Evolutionary conservation across 2,113 vertebrate genomes (phyloP).

Genomic region (Malurus cyaneus): DNA sequence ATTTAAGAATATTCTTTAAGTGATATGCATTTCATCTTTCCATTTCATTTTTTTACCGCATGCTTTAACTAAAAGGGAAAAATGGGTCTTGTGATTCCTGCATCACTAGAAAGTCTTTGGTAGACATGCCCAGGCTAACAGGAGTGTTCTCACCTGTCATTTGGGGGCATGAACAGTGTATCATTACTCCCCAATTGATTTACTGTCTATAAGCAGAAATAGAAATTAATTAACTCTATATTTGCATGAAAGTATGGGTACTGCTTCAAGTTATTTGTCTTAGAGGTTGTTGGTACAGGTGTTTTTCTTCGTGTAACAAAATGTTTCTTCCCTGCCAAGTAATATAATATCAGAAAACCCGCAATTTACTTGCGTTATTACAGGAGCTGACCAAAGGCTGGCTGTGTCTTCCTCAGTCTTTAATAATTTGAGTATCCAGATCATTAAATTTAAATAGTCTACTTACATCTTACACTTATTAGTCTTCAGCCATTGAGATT

Average conservation of each 20-base stretch:
- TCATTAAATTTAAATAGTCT: background rate
- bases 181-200: background rate
- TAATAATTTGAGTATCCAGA: background rate
- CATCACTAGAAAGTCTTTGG: background rate
- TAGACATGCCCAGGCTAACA: background rate
- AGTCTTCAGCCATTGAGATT: background rate
- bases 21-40: background rate
- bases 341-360: background rate
- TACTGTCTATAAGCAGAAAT: background rate
- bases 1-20: background rate
- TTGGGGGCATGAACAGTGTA: background rate
- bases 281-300: background rate
- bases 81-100: background rate
- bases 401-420: background rate
- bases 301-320: background rate
- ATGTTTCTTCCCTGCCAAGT: background rate
- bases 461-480: constrained; percentile 8
- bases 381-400: background rate
- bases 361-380: background rate
- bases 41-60: background rate
- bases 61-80: background rate
- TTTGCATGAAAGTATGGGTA: background rate
- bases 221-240: background rate
- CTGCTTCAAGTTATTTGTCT: background rate
- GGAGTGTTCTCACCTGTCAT: background rate